Evolutionary conservation across 2,888 invertebrate genomes (phyloP), one percentile per base, ranked within the genome.

Genomic region (Noctua janthina): DNA sequence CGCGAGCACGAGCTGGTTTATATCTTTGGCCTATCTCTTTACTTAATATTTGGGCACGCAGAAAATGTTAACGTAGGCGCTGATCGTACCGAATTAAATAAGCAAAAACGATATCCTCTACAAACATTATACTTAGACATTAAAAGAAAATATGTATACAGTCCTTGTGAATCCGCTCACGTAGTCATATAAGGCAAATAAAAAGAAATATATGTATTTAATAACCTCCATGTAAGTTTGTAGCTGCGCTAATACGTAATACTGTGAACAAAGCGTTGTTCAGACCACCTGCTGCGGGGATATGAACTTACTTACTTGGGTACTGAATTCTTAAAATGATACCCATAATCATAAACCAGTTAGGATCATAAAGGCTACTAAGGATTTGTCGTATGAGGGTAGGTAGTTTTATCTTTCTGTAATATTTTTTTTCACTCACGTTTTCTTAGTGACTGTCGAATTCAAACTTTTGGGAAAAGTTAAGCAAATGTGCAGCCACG

Each of bases 191-290:
- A 66, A 68, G 54, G 74, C 54, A 83, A 78, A 86, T 88, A 83
- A 83, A 79, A 74, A 74, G 59, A 79, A 88, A 83, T 78, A 76
- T 81, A 85, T 85, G 79, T 81, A 72, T 84, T 82, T 84, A 80
- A 86, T 88, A 88, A 83, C 54, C 59, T 54, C 23, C 46, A n/a
- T 39, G 49, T 74, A 68, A 66, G 69, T 75, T 74, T 74, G 75
- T 43, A 46, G 72, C 68, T 71, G 29, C 43, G 71, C 54, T 76
- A 68, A 76, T 76, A 72, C 73, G 75, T 68, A 80, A 77, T 77
- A 81, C 68, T 3, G 56, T 74, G 71, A 72, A 78, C 75, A 64
- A 72, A 69, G 78, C 70, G 77, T n/a, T 71, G 69, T 81, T 74
- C 59, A 66, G 29, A 46, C 46, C 89, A 85, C 79, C 84, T 88